Evolutionary conservation across 2,113 vertebrate genomes (phyloP), one percentile per base, ranked within the genome.

Genomic region (Piprites chloris): DNA sequence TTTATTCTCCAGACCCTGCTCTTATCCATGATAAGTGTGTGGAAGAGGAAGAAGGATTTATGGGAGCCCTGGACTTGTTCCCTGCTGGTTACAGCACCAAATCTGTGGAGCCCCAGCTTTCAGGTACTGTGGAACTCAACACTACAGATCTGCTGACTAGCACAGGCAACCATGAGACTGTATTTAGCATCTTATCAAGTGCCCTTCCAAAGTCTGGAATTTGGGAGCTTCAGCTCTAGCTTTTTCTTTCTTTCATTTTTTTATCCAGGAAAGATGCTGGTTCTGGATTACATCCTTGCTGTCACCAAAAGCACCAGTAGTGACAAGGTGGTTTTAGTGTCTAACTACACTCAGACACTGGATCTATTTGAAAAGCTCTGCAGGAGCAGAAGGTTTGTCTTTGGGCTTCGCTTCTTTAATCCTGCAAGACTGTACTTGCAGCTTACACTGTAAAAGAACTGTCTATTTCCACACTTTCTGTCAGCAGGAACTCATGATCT

Each of bases 351-450:
- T 41, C 99, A 99, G 95, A 99, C 99, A 3, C 95, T 99, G 96
- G 99, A 99, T 95, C 98, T 99, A 12, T 99, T 99, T 97, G 99
- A 99, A 97, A 99, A 99, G 96, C 98, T 99, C 49, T 99, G 99
- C 97, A 97, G 99, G 94, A 95, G 76, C 49, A 98, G 99, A 94
- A 99, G 98, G 99, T 99, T 87, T 92, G 72, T 94, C 41, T 62
- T 71, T 49, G 28, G 27, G 14, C 52, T 81, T 81, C 3, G 2
- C 65, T 79, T 71, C 8, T 80, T 75, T 92, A 84, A 69, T 84
- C 58, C 49, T 89, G 21, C 26, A 62, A 83, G 53, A 79, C 27
- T 74, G 14, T 77, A 62, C 68, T 67, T 85, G 81, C 63, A 95
- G 59, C 15, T 22, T 93, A 7, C 46, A 7, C 26, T 77, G 67